Base-by-base conservation (phyloP, 2,797 vertebrate species). In the Thaleichthys pacificus region DNA sequence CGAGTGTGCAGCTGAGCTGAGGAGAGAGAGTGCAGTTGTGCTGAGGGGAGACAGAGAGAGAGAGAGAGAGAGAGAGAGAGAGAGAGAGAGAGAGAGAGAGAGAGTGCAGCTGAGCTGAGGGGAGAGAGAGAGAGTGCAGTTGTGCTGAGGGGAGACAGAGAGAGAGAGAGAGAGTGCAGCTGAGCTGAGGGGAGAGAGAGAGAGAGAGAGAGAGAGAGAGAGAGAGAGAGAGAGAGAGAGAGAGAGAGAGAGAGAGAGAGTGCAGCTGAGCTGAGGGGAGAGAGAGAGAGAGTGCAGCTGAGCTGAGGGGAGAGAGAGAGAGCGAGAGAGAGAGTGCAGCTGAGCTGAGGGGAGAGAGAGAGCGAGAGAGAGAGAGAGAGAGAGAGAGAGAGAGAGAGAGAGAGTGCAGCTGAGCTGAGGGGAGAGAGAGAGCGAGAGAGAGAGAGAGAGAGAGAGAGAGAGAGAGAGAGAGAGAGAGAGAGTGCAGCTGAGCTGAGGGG, bases 401-500 rank as follows among this genome's bases (percentile, higher is more conserved):
- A 35, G 35, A 63, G 51, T 51, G 30, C 12, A 54, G 49, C 22
- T 61, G 21, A 22, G 24, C 22, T 28, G 58, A 61, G 4, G 3
- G 58, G 58, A 61, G 28, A 51, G 73, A 64, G 17, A 26, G 28
- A 42, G 38, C 12, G 38, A 42, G 49, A 56, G 22, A 21, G 32
- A 78, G 9, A 69, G 74, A 24, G 58, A 81, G 60, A 68, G 49
- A 76, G 58, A 49, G 6, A 66, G 78, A 68, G 7, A 8, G 47
- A 56, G 15, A 54, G 11, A 26, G 54, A 56, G 30, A n/a, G 78
- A 72, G 80, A 47, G 21, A 35, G 61, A 21, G 21, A 49, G 12
- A 57, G 57, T 8, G 30, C 24, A 30, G 28, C n/a, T 21, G n/a
- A 42, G 32, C 32, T 35, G 32, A 47, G 58, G 26, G 71, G 94